phyloP scores from a whole-genome alignment of 2,888 invertebrate species.

The Ligdia adustata region DNA sequence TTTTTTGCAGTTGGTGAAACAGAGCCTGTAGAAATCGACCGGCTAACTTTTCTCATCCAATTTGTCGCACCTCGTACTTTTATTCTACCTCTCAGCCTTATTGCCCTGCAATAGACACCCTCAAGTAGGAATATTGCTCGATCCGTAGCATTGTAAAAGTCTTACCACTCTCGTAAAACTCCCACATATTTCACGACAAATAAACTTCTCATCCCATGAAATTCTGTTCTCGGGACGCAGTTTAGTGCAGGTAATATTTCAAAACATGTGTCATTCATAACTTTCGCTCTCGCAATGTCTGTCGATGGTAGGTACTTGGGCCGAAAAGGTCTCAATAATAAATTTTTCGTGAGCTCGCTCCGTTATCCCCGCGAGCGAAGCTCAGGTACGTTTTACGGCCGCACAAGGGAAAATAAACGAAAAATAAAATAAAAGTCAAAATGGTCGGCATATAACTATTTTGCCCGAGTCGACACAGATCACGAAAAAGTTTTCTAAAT shows the following conservation, averaged over 20 bases:
- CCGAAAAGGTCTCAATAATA: conserved; percentile 83
- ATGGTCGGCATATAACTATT: conserved; percentile 82
- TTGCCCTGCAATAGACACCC: conserved; percentile 65
- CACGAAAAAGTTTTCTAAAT: conserved; percentile 65
- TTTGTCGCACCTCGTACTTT: conserved; percentile 77
- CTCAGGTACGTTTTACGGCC: conserved; percentile 83
- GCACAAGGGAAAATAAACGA: conserved; percentile 82
- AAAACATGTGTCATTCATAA: conserved; percentile 85
- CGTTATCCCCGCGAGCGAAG: conserved; percentile 77
- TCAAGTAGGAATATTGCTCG: conserved; percentile 74
- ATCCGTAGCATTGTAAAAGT: conserved; percentile 79
- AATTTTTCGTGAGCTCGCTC: conserved; percentile 81
- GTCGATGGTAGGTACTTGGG: conserved; percentile 80
- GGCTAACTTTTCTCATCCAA: conserved; percentile 75
- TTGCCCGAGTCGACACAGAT: conserved; percentile 67
- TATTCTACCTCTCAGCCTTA: conserved; percentile 71
- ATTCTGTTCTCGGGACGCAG: conserved; percentile 74
- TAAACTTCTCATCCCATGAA: conserved; percentile 82
- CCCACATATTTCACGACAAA: conserved; percentile 83
- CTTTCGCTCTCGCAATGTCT: conserved; percentile 83
- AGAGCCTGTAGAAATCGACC: conserved; percentile 50
- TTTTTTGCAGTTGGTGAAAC: conserved; percentile 4
- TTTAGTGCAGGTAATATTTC: conserved; percentile 83
- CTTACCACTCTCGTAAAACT: conserved; percentile 75
- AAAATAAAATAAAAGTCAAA: conserved; percentile 84